Percentiles rank a stretch among this genome's conserved stretches.
phyloP scores from a whole-genome alignment of 1,140 invertebrate genomes.

The Triops cancriformis region DNA sequence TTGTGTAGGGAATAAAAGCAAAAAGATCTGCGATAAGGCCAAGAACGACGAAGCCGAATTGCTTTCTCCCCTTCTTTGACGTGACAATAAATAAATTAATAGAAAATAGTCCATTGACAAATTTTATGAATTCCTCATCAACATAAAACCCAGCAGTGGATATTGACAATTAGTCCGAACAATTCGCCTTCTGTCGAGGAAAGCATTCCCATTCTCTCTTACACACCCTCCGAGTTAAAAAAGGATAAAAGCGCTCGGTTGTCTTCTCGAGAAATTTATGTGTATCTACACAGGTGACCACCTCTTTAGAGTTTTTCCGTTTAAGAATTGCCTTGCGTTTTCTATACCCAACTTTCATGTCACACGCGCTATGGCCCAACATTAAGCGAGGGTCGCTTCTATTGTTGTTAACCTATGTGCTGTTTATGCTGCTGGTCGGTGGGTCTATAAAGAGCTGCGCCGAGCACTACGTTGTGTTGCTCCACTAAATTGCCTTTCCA shows the following conservation, averaged over 20 bases:
- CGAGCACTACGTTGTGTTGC: background rate
- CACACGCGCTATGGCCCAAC: background rate
- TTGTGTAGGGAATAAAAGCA: background rate
- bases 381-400: background rate
- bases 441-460: background rate
- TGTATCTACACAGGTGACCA: background rate
- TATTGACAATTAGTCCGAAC: background rate
- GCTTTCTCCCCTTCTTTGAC: no score
- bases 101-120: no score
- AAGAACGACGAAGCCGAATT: no score
- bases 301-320: slow-evolving; percentile 4
- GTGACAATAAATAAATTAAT: no score
- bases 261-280: background rate
- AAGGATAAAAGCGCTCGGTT: background rate
- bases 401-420: background rate
- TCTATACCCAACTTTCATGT: background rate
- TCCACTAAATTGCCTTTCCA: slow-evolving; percentile 13
- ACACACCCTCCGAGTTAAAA: background rate
- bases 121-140: no score
- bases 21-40: background rate
- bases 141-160: no score
- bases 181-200: background rate
- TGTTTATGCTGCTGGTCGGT: slow-evolving; percentile 4
- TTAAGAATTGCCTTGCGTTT: background rate
- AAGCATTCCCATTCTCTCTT: background rate